Conservation (phyloP, 2,888 invertebrate species). For the Pristionchus fissidentatus region DNA sequence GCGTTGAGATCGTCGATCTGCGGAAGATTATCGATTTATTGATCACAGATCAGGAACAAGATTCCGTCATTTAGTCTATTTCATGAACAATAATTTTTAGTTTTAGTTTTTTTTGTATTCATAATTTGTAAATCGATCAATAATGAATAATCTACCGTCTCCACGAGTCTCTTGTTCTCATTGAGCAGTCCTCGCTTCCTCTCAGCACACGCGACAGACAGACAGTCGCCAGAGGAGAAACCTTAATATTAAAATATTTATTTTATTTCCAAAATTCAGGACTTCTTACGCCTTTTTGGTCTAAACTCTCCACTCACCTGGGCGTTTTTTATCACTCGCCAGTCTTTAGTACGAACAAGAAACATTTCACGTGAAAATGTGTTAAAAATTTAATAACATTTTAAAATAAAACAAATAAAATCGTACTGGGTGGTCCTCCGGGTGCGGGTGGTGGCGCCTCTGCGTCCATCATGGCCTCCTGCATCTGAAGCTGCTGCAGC, state of each 20-base stretch:
- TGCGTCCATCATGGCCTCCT: not conserved
- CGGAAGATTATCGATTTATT: not conserved
- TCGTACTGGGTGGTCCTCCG: constrained; percentile 21
- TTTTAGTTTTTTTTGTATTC: too few relatives aligned
- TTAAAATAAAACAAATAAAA: too few relatives aligned
- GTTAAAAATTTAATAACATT: too few relatives aligned
- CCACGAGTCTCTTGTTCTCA: constrained; percentile 65
- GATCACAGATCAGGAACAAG: constrained; percentile 17
- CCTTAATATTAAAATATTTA: not conserved
- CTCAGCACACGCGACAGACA: constrained; percentile 61
- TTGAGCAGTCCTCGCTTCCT: constrained; percentile 62
- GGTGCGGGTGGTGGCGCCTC: constrained; percentile 33
- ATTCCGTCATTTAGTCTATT: too few relatives aligned
- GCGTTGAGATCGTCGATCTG: constrained; percentile 38
- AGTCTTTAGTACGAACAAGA: too few relatives aligned
- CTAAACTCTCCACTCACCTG: too few relatives aligned
- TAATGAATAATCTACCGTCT: constrained; percentile 54
- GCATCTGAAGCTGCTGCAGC: constrained; percentile 4
- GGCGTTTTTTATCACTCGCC: too few relatives aligned
- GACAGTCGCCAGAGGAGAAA: constrained; percentile 64
- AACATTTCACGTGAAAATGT: too few relatives aligned
- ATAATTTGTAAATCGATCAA: too few relatives aligned
- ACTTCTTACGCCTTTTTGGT: too few relatives aligned
- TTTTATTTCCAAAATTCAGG: not conserved
- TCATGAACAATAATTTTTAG: too few relatives aligned